These are phyloP conservation scores for Melanophora roralis DNA, from an alignment of 2,888 invertebrate genomes.

Conservation along the genomic window DNA sequence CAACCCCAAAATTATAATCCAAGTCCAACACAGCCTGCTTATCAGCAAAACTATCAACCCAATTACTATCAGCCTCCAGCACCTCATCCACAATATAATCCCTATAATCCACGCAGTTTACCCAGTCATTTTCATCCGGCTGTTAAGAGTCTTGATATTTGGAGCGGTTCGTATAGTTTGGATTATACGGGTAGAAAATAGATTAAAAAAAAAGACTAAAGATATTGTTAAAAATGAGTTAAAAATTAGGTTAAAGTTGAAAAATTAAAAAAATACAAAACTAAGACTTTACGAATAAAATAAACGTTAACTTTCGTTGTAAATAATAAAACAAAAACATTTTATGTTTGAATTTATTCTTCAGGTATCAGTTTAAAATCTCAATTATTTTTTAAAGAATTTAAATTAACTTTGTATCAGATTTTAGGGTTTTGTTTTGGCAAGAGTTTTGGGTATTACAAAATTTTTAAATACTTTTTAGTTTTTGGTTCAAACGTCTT, in stretches of 20 bases:
- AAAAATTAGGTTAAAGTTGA: constrained; percentile 22
- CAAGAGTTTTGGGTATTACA: too few species aligned
- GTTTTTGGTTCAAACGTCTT: too few species aligned
- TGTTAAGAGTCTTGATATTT: constrained; percentile 83
- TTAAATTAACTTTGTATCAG: too few species aligned
- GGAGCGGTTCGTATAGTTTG: constrained; percentile 87
- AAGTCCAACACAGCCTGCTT: constrained; percentile 71
- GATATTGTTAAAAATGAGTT: constrained; percentile 46
- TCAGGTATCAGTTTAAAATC: too few species aligned
- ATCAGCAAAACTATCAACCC: constrained; percentile 72
- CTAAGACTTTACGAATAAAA: too few species aligned
- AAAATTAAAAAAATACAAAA: neutral
- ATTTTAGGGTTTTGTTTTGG: too few species aligned
- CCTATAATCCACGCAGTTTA: constrained; percentile 77
- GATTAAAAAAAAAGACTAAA: neutral
- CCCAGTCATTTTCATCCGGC: constrained; percentile 85
- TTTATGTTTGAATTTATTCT: too few species aligned
- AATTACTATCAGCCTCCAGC: constrained; percentile 68
- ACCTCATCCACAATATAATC: constrained; percentile 73
- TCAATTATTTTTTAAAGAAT: too few species aligned
- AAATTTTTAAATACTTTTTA: too few species aligned
- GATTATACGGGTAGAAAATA: constrained; percentile 82
- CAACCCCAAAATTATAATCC: constrained; percentile 65
- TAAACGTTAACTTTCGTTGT: too few species aligned
- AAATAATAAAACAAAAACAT: too few species aligned